A percentile compares a stretch with the other conserved stretches of the same genome.
Evolutionary conservation across 1,140 invertebrate genomes (phyloP).

Genomic region (Drosophila serrata): DNA sequence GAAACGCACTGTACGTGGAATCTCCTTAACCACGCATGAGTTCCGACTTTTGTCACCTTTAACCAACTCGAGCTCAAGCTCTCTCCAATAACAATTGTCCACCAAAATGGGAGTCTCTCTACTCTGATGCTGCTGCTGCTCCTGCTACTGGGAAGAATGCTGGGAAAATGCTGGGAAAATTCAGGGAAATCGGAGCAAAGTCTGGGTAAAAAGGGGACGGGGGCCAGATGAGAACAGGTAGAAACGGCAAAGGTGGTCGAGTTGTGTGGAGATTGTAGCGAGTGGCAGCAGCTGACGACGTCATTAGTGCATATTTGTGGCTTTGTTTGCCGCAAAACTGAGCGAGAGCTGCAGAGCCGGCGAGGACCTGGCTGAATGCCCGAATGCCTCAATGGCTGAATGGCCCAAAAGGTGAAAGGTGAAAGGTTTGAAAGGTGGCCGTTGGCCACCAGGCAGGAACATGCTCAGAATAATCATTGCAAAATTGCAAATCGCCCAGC

Average conservation of each 20-base stretch:
- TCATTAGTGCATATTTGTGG: constrained; percentile 85
- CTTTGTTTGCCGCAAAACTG: constrained; percentile 82
- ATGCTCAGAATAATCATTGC: constrained; percentile 83
- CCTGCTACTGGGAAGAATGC: neutral
- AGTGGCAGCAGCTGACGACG: constrained; percentile 61
- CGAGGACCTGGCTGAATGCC: constrained; percentile 15
- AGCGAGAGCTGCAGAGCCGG: constrained; percentile 39
- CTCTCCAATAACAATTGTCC: constrained; percentile 38
- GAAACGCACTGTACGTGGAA: constrained; percentile 22
- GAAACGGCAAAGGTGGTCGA: neutral
- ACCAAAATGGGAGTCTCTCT: constrained; percentile 26
- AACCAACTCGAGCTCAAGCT: constrained; percentile 25
- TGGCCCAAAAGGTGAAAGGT: constrained; percentile 39
- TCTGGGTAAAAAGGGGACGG: neutral
- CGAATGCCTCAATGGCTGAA: constrained; percentile 4
- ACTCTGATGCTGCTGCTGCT: neutral
- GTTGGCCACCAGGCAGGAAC: constrained; percentile 53
- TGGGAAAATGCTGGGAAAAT: constrained; percentile 17
- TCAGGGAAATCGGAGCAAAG: constrained; percentile 1
- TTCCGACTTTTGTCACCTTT: constrained; percentile 45
- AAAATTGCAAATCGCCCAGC: constrained; percentile 80
- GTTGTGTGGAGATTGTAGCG: constrained; percentile 1
- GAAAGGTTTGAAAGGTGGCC: constrained; percentile 34
- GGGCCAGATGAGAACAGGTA: neutral
- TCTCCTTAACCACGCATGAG: constrained; percentile 28